Conservation (phyloP, 2,113 vertebrate species). For the Brienomyrus longianalis region DNA sequence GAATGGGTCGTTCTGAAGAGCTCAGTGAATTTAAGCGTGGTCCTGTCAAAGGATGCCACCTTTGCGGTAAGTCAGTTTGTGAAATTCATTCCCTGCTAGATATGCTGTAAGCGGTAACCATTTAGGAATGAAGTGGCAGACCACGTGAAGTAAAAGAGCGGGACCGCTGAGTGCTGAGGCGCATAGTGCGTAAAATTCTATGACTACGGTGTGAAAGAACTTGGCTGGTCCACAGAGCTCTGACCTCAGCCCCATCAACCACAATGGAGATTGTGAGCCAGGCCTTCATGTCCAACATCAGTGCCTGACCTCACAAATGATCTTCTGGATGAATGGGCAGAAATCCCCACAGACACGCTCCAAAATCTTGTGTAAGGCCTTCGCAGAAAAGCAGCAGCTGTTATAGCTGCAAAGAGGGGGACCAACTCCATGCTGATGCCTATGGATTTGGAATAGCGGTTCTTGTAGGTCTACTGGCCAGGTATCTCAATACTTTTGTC, state of each 20-base stretch:
- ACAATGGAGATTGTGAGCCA: fast-evolving
- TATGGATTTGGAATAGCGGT: not conserved
- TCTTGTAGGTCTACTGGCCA: not conserved
- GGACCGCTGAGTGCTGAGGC: not conserved
- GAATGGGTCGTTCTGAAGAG: not conserved
- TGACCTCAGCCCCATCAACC: not conserved
- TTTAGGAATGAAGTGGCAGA: not conserved
- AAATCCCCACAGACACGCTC: not conserved
- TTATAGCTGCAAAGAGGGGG: not conserved
- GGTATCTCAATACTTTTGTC: not conserved
- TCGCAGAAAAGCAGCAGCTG: not conserved
- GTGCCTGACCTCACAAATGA: not conserved
- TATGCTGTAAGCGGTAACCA: not conserved
- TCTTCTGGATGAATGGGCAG: not conserved
- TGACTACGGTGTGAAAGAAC: not conserved
- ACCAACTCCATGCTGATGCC: not conserved
- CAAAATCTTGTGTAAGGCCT: not conserved
- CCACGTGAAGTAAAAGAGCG: not conserved
- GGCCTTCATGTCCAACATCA: not conserved
- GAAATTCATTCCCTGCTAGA: not conserved
- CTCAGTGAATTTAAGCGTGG: not conserved
- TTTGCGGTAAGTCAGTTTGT: not conserved
- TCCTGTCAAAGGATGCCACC: not conserved
- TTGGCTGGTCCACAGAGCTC: not conserved
- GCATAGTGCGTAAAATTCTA: not conserved